Evolutionary conservation across 35 echinoderm and acorn worm species (phyloP).

Genomic region (Acanthaster planci): DNA sequence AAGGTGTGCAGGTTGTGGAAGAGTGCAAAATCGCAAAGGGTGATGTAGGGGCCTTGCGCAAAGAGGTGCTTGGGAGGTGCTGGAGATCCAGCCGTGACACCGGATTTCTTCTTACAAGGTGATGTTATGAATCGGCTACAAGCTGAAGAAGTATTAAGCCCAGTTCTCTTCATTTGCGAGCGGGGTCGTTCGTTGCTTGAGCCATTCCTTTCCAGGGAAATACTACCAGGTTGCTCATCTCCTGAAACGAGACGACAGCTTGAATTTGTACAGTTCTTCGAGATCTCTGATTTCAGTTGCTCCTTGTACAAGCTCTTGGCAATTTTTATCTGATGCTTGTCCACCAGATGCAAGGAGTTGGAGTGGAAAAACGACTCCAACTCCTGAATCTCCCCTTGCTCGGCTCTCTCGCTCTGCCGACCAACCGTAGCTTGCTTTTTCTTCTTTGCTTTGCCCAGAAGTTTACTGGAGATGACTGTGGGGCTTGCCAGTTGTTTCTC

Average conservation of each 20-base stretch:
- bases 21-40: conserved; percentile 53
- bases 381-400: background rate
- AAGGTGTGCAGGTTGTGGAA: conserved; percentile 36
- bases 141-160: background rate
- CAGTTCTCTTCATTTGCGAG: no score
- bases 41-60: conserved; percentile 48
- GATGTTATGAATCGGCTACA: background rate
- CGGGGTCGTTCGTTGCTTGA: no score
- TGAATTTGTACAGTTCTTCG: no score
- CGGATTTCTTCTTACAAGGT: background rate
- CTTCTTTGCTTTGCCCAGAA: background rate
- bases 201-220: background rate
- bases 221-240: background rate
- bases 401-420: background rate
- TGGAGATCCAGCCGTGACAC: no score
- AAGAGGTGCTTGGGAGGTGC: conserved; percentile 11
- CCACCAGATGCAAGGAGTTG: background rate
- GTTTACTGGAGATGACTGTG: background rate
- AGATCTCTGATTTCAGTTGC: no score
- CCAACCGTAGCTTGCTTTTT: background rate
- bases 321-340: conserved; percentile 14
- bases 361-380: conserved; percentile 19
- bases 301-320: conserved; percentile 1
- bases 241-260: no score
- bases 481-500: background rate